phyloP scores from a whole-genome alignment of 2,888 invertebrate species.

The Drosophila tanythrix region DNA sequence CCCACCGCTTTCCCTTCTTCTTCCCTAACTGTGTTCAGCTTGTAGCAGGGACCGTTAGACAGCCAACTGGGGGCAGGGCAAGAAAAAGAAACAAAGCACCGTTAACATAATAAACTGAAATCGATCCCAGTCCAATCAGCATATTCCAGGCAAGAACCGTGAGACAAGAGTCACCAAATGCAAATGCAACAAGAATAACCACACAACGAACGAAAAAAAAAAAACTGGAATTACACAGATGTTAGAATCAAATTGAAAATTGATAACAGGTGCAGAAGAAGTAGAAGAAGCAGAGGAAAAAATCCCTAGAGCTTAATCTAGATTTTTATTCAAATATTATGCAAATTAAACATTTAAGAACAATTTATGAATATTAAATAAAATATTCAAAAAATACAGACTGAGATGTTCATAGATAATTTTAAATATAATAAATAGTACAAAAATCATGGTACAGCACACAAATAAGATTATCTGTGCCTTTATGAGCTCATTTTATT shows the following conservation, averaged over 20 bases:
- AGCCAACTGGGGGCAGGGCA: constrained; percentile 7
- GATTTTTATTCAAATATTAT: background rate
- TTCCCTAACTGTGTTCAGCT: background rate
- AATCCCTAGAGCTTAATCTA: background rate
- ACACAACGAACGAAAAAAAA: constrained; percentile 12
- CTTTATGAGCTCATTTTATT: constrained; percentile 40
- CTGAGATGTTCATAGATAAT: background rate
- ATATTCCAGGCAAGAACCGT: constrained; percentile 16
- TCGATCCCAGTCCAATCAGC: constrained; percentile 45
- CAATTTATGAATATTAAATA: background rate
- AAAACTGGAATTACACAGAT: constrained; percentile 18
- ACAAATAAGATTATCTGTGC: background rate
- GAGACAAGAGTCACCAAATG: constrained; percentile 12
- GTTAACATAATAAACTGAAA: constrained; percentile 59
- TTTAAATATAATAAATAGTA: background rate
- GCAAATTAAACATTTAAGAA: background rate
- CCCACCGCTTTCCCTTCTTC: background rate
- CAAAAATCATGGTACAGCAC: background rate
- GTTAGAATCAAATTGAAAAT: constrained; percentile 17
- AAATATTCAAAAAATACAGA: background rate
- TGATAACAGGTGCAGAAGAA: background rate
- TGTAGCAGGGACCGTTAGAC: constrained; percentile 38
- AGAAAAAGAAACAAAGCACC: constrained; percentile 28
- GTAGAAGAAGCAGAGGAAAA: background rate
- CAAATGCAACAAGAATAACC: constrained; percentile 9